phyloP scores from a whole-genome alignment of 2,797 vertebrate genomes.

The Mormyrops boulengeri region DNA sequence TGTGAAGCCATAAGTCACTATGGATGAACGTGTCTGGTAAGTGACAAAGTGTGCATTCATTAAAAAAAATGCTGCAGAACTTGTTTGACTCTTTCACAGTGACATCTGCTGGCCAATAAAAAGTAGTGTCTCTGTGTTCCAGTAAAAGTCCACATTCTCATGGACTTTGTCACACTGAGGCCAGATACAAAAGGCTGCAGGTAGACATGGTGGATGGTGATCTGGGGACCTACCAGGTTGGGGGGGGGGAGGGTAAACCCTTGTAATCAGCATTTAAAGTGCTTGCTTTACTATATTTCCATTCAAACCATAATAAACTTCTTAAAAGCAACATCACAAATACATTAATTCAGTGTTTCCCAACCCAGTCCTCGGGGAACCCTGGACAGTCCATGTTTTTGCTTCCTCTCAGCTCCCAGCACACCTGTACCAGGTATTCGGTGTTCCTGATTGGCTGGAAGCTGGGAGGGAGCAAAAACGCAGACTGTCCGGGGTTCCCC shows the following conservation, averaged over 20 bases:
- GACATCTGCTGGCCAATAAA: background rate
- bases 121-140: background rate
- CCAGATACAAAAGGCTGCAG: background rate
- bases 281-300: background rate
- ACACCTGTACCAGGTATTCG: background rate
- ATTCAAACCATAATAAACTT: background rate
- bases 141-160: background rate
- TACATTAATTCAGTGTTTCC: background rate
- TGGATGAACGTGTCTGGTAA: background rate
- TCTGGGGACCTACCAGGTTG: conserved; percentile 24
- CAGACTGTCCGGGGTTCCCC: background rate
- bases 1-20: background rate
- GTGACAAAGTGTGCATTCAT: background rate
- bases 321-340: background rate
- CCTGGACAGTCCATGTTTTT: background rate
- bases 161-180: background rate
- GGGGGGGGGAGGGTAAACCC: background rate
- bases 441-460: background rate
- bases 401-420: background rate
- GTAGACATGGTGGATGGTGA: background rate
- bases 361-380: background rate
- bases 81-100: background rate
- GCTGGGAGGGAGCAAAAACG: background rate
- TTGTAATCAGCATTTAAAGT: background rate
- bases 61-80: background rate